A percentile compares a stretch with the other conserved stretches of the same genome.
These are phyloP conservation scores for Rhingia rostrata DNA, from an alignment of 2,888 invertebrate genomes.

Conservation along the genomic window DNA sequence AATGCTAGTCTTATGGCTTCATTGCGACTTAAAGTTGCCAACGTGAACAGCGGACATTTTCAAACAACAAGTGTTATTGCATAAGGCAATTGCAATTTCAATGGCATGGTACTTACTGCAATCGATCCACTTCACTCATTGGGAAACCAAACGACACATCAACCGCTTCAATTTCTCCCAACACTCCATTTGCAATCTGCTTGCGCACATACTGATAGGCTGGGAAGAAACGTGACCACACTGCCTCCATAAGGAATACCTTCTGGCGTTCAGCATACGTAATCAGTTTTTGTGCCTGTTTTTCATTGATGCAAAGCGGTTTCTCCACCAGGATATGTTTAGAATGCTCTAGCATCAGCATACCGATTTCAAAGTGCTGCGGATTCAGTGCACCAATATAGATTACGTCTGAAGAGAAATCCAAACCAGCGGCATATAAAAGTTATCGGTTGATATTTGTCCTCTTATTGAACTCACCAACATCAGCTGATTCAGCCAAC, in stretches of 20 bases:
- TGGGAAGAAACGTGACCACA: constrained; percentile 95
- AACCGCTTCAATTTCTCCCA: constrained; percentile 89
- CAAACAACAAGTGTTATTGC: too few species aligned
- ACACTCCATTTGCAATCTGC: constrained; percentile 86
- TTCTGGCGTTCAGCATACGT: constrained; percentile 88
- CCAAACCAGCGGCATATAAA: background rate
- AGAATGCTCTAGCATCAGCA: constrained; percentile 90
- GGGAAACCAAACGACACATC: constrained; percentile 88
- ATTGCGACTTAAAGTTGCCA: too few species aligned
- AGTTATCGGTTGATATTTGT: background rate
- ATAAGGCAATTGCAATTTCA: too few species aligned
- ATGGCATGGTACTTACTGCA: constrained; percentile 77
- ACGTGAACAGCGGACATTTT: too few species aligned
- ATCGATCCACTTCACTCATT: constrained; percentile 84
- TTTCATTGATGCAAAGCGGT: constrained; percentile 91
- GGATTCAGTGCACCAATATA: constrained; percentile 92
- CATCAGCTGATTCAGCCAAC: constrained; percentile 88
- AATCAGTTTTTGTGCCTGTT: constrained; percentile 88
- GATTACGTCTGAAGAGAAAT: constrained; percentile 87
- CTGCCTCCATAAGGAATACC: constrained; percentile 92
- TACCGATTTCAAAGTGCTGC: constrained; percentile 88
- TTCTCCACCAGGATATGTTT: constrained; percentile 96
- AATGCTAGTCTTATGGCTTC: too few species aligned
- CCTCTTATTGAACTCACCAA: constrained; percentile 85
- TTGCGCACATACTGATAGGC: constrained; percentile 88